Conservation (phyloP, 53 echinoderm and acorn worm genomes). For the Zoroaster sp. region DNA sequence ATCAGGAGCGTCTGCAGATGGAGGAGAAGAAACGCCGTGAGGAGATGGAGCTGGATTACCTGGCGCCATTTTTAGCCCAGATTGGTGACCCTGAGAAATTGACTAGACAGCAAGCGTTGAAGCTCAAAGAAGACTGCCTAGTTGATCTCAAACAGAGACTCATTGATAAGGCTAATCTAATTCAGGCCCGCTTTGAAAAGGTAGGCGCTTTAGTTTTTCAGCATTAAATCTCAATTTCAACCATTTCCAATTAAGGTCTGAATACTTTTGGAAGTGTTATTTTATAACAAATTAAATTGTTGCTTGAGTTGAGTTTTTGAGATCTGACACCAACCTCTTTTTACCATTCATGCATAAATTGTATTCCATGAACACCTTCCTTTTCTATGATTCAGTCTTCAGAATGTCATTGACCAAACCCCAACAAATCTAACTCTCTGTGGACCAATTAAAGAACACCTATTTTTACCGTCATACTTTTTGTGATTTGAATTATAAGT, state of each 20-base stretch:
- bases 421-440: too few relatives aligned
- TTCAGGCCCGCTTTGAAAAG: slow-evolving; percentile 98
- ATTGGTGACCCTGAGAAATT: slow-evolving; percentile 96
- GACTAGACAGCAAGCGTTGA: slow-evolving; percentile 80
- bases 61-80: slow-evolving; percentile 98
- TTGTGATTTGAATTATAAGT: too few relatives aligned
- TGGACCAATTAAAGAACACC: too few relatives aligned
- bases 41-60: slow-evolving; percentile 98
- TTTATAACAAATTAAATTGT: too few relatives aligned
- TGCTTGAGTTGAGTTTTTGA: background rate
- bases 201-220: slow-evolving; percentile 6
- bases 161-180: slow-evolving; percentile 98
- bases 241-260: too few relatives aligned
- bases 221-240: background rate
- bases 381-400: too few relatives aligned
- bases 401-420: too few relatives aligned
- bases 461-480: too few relatives aligned
- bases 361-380: too few relatives aligned
- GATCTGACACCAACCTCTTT: background rate
- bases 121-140: slow-evolving; percentile 95
- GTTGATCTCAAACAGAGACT: slow-evolving; percentile 97
- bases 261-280: too few relatives aligned
- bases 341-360: too few relatives aligned
- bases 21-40: slow-evolving; percentile 99
- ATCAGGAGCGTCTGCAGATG: slow-evolving; percentile 87